Evolutionary conservation across 1,140 invertebrate genomes (phyloP), one percentile per base, ranked within the genome.

Genomic region (Sarcophaga peregrina): DNA sequence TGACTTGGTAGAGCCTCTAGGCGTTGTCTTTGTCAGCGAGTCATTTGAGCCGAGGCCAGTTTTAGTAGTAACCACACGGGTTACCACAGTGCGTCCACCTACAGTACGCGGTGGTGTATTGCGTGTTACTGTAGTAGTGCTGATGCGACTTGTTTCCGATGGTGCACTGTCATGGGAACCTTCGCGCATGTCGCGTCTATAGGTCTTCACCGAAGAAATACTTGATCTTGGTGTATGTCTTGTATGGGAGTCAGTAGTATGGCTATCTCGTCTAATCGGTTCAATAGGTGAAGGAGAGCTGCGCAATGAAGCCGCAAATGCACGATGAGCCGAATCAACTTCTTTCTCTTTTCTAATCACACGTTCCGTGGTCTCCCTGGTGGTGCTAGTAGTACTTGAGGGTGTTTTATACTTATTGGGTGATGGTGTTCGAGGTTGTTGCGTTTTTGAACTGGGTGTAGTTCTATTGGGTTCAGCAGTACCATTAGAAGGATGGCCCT

Each of bases 251-350:
- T 80, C 83, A 46, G 85, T 84, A 7, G 81, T 54, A 25, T 85
- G 84, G 17, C 85, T 87, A 13, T 86, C 85, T 9, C 86, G 83
- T 5, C 85, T 84, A 52, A 82, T 86, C 62, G 86, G 87, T 10
- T 91, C 89, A 20, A 87, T 86, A 5, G 90, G 89, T 2, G 90
- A 90, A 37, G 25, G 25, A 72, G 93, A 92, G 75, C 93, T 92
- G 75, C 94, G 92, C 52, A 95, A 89, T 48, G 94, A 94, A 82
- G 93, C 93, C 4, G 94, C 94, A 91, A 94, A 95, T 6, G 93
- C 94, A 84, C 94, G 92, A 87, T 95, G 94, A 25, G 94, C 93
- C 8, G 94, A 93, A 87, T 94, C 94, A 81, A 93, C 91, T 73
- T 89, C 88, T 20, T 87, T 84, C 93, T 90, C 88, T 85, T 90